Conservation (phyloP, 2,888 invertebrate genomes). For the Nymphalis polychloros region DNA sequence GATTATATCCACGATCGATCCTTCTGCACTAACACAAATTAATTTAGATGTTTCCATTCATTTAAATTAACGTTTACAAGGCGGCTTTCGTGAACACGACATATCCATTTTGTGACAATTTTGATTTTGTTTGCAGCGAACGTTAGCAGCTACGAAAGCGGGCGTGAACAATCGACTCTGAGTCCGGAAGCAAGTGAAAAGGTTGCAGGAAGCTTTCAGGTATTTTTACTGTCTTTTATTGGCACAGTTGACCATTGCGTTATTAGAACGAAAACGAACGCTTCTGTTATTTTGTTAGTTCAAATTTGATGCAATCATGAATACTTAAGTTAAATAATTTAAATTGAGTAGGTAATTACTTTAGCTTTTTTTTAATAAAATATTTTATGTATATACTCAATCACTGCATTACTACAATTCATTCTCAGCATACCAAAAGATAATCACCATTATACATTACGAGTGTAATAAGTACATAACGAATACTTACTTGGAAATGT, state of each 20-base stretch:
- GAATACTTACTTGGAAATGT: no score
- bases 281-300: background rate
- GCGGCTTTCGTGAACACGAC: slow-evolving; percentile 9
- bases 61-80: slow-evolving; percentile 8
- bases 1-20: slow-evolving; percentile 2
- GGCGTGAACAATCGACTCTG: slow-evolving; percentile 59
- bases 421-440: no score
- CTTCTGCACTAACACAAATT: slow-evolving; percentile 9
- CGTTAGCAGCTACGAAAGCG: slow-evolving; percentile 70
- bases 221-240: slow-evolving; percentile 40
- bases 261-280: background rate
- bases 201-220: slow-evolving; percentile 67
- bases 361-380: no score
- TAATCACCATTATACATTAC: no score
- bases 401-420: no score
- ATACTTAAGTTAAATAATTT: no score
- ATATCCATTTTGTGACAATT: slow-evolving; percentile 32
- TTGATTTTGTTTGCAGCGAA: slow-evolving; percentile 68
- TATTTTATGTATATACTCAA: no score
- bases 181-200: slow-evolving; percentile 64
- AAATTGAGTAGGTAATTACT: no score
- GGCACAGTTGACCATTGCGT: slow-evolving; percentile 2
- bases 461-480: no score
- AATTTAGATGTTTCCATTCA: slow-evolving; percentile 3
- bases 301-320: no score